A percentile compares a stretch with the other conserved stretches of the same genome.
phyloP scores from a whole-genome alignment of 2,113 vertebrate species.

The Erythrocercus mccallii region DNA sequence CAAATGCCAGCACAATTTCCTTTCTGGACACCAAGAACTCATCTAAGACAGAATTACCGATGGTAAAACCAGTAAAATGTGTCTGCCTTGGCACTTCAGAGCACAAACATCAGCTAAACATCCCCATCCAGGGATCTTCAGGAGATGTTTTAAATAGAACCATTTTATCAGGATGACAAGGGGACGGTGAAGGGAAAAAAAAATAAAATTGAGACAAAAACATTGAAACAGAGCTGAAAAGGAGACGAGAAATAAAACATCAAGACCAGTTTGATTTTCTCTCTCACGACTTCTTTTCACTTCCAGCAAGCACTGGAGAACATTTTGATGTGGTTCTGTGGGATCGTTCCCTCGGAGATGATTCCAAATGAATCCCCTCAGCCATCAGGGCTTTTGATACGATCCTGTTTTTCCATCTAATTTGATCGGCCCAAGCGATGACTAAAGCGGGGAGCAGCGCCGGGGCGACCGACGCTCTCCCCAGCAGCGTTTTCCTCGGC shows the following conservation, averaged over 20 bases:
- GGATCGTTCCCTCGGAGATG: not conserved
- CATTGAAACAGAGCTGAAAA: not conserved
- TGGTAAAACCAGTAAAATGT: not conserved
- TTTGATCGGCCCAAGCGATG: not conserved
- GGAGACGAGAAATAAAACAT: not conserved
- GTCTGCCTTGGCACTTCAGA: not conserved
- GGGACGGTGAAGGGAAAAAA: not conserved
- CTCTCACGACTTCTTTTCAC: fast-evolving
- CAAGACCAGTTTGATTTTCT: not conserved
- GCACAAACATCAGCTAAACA: not conserved
- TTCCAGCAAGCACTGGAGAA: not conserved
- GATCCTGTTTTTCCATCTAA: not conserved
- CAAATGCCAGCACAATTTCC: not conserved
- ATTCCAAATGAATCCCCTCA: not conserved
- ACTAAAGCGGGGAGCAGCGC: not conserved
- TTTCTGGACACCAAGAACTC: not conserved
- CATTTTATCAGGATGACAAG: not conserved
- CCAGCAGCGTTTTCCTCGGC: not conserved
- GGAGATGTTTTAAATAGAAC: not conserved
- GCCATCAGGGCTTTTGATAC: not conserved
- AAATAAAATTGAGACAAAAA: not conserved
- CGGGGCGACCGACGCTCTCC: not conserved
- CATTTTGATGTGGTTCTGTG: not conserved
- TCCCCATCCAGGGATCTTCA: not conserved
- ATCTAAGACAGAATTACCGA: no score